A percentile compares a stretch with the other conserved stretches of the same genome.
Conservation (phyloP, 2,797 vertebrate genomes). For the Coilia nasus region DNA sequence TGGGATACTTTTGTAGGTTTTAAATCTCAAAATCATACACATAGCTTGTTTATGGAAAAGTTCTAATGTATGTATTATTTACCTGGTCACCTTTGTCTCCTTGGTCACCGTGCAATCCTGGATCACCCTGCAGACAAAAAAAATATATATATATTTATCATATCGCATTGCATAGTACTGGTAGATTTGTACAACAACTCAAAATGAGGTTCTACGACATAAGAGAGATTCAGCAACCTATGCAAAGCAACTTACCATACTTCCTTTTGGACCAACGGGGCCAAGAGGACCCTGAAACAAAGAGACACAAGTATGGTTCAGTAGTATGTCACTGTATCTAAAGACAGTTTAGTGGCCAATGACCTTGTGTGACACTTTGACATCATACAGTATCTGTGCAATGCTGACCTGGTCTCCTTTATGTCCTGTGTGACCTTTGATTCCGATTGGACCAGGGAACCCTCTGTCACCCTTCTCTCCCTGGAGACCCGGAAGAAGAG, state of each 20-base stretch:
- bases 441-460: slow-evolving; percentile 66
- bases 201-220: no score
- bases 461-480: slow-evolving; percentile 77
- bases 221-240: no score
- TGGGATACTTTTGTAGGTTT: no score
- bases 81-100: slow-evolving; percentile 80
- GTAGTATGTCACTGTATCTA: no score
- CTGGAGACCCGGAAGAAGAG: slow-evolving; percentile 55
- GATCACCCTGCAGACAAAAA: slow-evolving; percentile 66
- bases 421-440: slow-evolving; percentile 78
- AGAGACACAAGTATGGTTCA: not conserved
- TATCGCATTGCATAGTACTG: no score
- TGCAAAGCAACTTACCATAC: slow-evolving; percentile 60
- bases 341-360: not conserved
- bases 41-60: not conserved
- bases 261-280: slow-evolving; percentile 71
- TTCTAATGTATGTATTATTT: slow-evolving; percentile 1
- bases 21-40: not conserved
- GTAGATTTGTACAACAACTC: no score
- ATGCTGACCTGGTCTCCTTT: slow-evolving; percentile 77
- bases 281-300: slow-evolving; percentile 68
- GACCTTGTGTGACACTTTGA: not conserved
- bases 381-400: not conserved
- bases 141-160: no score
- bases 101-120: slow-evolving; percentile 64